Evolutionary conservation across 2,888 invertebrate species (phyloP).

Genomic region (Cetonia aurata): DNA sequence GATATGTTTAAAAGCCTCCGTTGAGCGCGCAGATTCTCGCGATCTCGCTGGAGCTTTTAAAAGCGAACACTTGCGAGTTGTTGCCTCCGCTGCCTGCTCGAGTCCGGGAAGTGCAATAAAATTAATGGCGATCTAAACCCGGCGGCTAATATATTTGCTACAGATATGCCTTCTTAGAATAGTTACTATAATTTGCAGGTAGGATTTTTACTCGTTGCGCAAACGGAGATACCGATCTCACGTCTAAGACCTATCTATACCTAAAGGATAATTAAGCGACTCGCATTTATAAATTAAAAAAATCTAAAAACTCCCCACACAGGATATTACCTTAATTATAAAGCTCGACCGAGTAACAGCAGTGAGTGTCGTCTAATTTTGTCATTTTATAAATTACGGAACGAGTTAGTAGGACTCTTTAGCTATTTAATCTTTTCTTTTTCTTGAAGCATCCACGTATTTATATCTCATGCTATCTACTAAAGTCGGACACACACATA

Average conservation of each 20-base stretch:
- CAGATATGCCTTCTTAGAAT: constrained; percentile 48
- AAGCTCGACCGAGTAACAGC: constrained; percentile 31
- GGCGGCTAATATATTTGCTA: constrained; percentile 47
- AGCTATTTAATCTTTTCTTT: not conserved
- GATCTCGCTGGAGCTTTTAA: constrained; percentile 2
- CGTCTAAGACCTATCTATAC: not conserved
- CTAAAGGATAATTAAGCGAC: constrained; percentile 32
- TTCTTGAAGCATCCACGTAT: not conserved
- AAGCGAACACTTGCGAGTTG: not conserved
- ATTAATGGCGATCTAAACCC: constrained; percentile 45
- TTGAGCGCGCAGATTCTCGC: constrained; percentile 11
- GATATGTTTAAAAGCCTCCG: not conserved
- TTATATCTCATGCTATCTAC: not conserved
- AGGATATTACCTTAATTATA: constrained; percentile 42
- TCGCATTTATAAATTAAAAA: constrained; percentile 10
- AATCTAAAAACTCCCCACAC: constrained; percentile 23
- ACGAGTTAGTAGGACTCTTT: not conserved
- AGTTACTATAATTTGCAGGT: constrained; percentile 46
- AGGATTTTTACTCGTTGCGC: constrained; percentile 38
- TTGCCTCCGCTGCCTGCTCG: constrained; percentile 4
- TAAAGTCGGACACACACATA: not conserved
- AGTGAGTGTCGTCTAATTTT: constrained; percentile 29
- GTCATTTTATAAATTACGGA: constrained; percentile 36
- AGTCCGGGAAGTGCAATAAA: constrained; percentile 38
- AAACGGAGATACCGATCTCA: constrained; percentile 40